Evolutionary conservation across 2,797 vertebrate genomes (phyloP), one percentile per base, ranked within the genome.

Genomic region (Sciurus vulgaris): DNA sequence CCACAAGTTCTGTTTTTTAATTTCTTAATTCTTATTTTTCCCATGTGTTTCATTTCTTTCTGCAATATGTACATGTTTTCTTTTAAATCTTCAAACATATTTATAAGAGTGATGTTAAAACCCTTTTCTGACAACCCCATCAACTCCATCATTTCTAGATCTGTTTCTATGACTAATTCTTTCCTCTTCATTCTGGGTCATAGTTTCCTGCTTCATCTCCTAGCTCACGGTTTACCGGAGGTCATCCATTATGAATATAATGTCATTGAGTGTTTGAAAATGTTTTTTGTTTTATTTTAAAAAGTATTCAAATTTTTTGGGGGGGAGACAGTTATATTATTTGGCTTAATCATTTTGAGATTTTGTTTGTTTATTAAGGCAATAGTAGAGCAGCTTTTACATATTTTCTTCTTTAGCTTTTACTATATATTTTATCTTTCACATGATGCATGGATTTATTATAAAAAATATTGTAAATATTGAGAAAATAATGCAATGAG

Each of bases 331-430:
- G 69, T 73, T 84, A 84, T 51, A 74, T 91, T 49, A 76, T 18
- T 89, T 86, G 74, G 35, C 11, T 91, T 84, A 74, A 85, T 63
- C 10, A 7, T 61, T 76, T 82, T 67, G 47, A 85, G 22, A 70
- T 88, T 67, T 89, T 86, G 87, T 61, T 89, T 86, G 28, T 94
- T 94, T 86, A 73, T 82, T 41, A 83, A 7, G 63, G 11, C 14
- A 70, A 84, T 74, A 49, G 54, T 63, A 81, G 4, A 61, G 15
- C 41, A 79, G 13, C 3, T 28, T 94, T 85, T 82, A n/a, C 61
- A 22, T 61, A 69, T 72, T 63, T 76, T 76, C 59, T 77, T 51
- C 59, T 81, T 89, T 72, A 76, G 73, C 7, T 65, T 88, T 96
- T 76, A 74, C 24, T 91, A 47, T 22, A 20, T 74, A 49, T 44